Base-by-base conservation (phyloP, 1,140 invertebrate genomes). In the Psilanteris sp. region DNA sequence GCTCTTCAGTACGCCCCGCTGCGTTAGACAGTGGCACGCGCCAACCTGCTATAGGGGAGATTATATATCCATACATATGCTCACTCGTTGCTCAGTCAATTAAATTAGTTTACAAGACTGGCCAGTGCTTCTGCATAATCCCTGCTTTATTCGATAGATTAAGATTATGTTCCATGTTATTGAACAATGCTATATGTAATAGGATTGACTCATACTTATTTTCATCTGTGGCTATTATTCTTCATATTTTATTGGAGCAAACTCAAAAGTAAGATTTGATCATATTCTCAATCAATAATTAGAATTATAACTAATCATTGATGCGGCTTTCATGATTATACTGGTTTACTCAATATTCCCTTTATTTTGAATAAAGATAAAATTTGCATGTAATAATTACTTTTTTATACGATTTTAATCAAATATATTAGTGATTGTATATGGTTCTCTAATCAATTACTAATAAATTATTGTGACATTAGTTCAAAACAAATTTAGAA, bases 131-230 rank as follows among this genome's bases (percentile, higher is more conserved):
- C 9, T 62, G 54, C 67, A 72, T 71, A 77, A 77, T 67, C 46
- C 57, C 48, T 52, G 15, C 41, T 52, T 55, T 41, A 50, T 77
- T 66, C 54, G 26, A 39, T 41, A 54, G 46, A 75, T 72, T 52
- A 83, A 79, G 83, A 84, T 86, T 85, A 87, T 81, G 80, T 79
- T 81, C 66, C 80, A 81, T 81, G 76, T 55, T 67, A 62, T 67
- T 54, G 52, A 54, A 48, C 57, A 55, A 54, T 32, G 10, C 27
- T 20, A 32, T 44, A 66, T 13, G 6, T 74, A 55, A 54, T 66
- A 43, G 43, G 50, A 67, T 67, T 43, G 5, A 11, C 8, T 46
- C 44, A 46, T 37, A 57, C 11, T 10, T 7, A 0, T 29, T 27
- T 18, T 62, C 41, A 22, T 31, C 5, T 22, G 24, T 10, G 27